Percentiles rank a stretch among this genome's conserved stretches.
Conservation (phyloP, 2,113 vertebrate species). For the Pelmatolapia mariae region DNA sequence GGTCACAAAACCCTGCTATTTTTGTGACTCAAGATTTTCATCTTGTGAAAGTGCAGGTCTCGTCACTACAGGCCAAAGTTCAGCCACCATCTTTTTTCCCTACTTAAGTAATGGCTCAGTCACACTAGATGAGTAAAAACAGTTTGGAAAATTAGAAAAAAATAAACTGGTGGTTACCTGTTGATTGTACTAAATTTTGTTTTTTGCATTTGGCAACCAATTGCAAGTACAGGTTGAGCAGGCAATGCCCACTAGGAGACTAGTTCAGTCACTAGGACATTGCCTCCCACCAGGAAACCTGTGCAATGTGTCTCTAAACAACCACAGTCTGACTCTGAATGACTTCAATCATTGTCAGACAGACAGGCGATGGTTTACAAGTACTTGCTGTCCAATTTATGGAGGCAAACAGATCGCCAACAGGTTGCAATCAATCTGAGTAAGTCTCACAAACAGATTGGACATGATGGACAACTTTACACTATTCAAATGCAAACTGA, state of each 20-base stretch:
- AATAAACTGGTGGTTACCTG: not conserved
- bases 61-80: not conserved
- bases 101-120: not conserved
- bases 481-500: not conserved
- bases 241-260: not conserved
- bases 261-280: not conserved
- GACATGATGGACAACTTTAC: not conserved
- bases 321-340: rapidly evolving
- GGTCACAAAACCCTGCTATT: not conserved
- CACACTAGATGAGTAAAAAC: not conserved
- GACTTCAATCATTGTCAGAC: not conserved
- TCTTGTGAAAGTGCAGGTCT: not conserved
- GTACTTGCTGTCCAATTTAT: not conserved
- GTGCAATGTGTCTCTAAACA: not conserved
- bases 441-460: not conserved
- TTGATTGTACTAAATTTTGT: not conserved
- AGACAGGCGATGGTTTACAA: not conserved
- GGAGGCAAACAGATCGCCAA: not conserved
- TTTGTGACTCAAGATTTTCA: not conserved
- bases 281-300: too few relatives aligned
- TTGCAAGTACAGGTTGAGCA: not conserved
- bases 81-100: not conserved
- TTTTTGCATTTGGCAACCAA: not conserved
- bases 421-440: not conserved
- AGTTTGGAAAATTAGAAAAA: rapidly evolving